Percentiles rank a stretch among this genome's conserved stretches.
phyloP scores from a whole-genome alignment of 2,113 vertebrate genomes.

The Oriolus oriolus region DNA sequence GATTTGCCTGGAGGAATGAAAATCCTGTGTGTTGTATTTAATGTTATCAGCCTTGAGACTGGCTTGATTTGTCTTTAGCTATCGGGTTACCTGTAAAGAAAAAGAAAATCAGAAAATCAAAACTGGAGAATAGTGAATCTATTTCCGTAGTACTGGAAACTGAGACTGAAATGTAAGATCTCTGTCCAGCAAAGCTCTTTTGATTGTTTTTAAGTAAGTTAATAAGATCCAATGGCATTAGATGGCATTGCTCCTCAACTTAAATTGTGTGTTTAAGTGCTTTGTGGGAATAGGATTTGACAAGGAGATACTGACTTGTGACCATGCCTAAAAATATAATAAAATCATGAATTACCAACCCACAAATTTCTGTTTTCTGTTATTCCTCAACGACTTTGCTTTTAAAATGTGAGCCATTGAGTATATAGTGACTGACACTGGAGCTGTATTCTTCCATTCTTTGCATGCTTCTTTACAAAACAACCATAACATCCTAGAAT shows the following conservation, averaged over 20 bases:
- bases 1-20: slow-evolving; percentile 48
- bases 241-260: not conserved
- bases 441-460: not conserved
- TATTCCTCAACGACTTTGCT: not conserved
- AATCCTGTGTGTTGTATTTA: slow-evolving; percentile 37
- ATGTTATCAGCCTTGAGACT: slow-evolving; percentile 43
- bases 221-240: not conserved
- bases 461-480: not conserved
- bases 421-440: not conserved
- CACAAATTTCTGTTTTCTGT: not conserved
- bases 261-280: not conserved
- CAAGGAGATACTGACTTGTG: not conserved
- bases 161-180: not conserved
- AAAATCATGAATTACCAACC: not conserved
- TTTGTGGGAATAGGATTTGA: not conserved
- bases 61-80: slow-evolving; percentile 68
- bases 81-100: slow-evolving; percentile 77
- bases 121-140: not conserved
- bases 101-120: slow-evolving; percentile 64
- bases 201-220: not conserved
- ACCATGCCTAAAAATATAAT: not conserved
- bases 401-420: not conserved
- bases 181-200: not conserved
- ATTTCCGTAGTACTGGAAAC: not conserved
- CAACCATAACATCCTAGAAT: not conserved